Evolutionary conservation across 35 echinoderm and acorn worm species (phyloP).

Genomic region (Heliocidaris tuberculata): DNA sequence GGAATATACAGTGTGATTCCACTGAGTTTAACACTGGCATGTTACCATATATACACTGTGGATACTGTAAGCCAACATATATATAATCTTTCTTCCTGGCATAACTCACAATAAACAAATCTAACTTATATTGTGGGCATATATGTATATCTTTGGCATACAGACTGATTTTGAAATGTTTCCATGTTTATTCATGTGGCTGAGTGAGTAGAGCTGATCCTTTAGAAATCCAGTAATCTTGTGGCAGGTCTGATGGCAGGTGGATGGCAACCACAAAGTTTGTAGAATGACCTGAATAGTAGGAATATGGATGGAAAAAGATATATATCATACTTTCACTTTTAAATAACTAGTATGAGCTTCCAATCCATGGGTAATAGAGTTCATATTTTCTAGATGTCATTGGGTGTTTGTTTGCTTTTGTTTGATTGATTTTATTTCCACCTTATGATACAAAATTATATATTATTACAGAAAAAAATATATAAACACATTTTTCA

Average conservation of each 20-base stretch:
- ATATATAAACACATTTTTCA: too few relatives aligned
- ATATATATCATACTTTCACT: not conserved
- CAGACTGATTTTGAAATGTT: not conserved
- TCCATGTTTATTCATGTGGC: slow-evolving; percentile 69
- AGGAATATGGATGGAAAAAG: not conserved
- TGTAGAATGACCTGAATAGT: slow-evolving; percentile 85
- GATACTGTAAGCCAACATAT: not conserved
- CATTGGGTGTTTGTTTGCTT: not conserved
- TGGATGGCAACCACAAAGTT: slow-evolving; percentile 96
- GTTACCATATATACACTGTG: not conserved
- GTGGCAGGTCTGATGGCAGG: slow-evolving; percentile 73
- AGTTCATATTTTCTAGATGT: not conserved
- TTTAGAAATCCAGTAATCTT: slow-evolving; percentile 98
- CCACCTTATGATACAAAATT: too few relatives aligned
- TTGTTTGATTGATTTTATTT: too few relatives aligned
- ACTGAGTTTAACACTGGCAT: not conserved
- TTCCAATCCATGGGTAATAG: not conserved
- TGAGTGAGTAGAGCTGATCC: slow-evolving; percentile 85
- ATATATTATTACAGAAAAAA: too few relatives aligned
- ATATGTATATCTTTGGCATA: not conserved
- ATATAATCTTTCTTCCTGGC: not conserved
- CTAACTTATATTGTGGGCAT: not conserved
- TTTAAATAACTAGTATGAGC: not conserved
- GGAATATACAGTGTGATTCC: not conserved
- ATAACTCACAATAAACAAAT: not conserved